Evolutionary conservation across 2,888 invertebrate species (phyloP), one percentile per base, ranked within the genome.

Genomic region (Argyresthia goedartella): DNA sequence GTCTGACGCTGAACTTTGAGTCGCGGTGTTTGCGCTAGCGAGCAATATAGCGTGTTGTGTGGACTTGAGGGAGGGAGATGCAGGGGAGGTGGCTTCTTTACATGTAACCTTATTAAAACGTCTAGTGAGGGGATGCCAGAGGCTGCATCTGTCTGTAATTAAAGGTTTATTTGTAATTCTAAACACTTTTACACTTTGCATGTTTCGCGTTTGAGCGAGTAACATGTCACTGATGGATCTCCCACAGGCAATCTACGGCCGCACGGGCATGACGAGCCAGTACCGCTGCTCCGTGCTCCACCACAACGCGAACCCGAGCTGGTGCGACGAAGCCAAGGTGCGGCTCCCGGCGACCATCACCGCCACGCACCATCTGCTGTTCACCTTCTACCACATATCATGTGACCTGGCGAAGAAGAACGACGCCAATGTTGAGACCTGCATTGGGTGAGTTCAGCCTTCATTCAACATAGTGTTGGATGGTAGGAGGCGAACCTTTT

Each of bases 311-410:
- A 91, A 89, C 56, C 98, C 98, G 0, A 90, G 91, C 14, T 98
- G 97, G 94, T 92, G 95, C 69, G 97, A 97, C 75, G 98, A 98
- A 84, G 91, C 97, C 47, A 99, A 99, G 87, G 88, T 99, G 54
- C 90, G 93, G 25, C 86, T 99, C 39, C 99, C 99, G 0, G 89
- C 95, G 14, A 93, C 95, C 56, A 84, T 99, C 50, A 92, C 94
- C 44, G 80, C 91, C 0, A 91, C 92, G 51, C 98, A 98, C 76
- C 99, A 99, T 73, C 80, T 99, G 53, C 88, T 99, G 51, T 98
- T 99, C 82, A 95, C 95, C 4, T 98, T 99, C 82, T 93, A 95
- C 69, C 99, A 99, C 75, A 94, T 99, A 56, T 96, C 97, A 55
- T 98, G 98, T 71, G 95, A 96, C 79, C 89, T 93, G 58, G 90